phyloP scores from a whole-genome alignment of 2,888 invertebrate genomes.

The Saturnia pavonia region DNA sequence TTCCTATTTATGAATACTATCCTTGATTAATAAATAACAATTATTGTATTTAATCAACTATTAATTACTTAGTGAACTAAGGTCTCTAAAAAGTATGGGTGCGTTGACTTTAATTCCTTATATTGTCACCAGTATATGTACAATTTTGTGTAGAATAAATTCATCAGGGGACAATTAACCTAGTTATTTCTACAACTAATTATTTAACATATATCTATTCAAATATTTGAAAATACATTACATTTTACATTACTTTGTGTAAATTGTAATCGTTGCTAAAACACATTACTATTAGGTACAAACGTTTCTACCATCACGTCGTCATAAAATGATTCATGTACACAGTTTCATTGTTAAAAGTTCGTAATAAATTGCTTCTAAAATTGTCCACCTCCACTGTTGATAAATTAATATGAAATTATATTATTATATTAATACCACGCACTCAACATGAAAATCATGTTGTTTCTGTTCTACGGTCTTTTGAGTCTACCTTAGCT shows the following conservation, averaged over 20 bases:
- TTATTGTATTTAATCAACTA: not conserved
- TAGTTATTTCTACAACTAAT: not conserved
- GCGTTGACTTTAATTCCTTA: not conserved
- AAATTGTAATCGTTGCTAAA: too few species aligned
- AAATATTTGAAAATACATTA: not conserved
- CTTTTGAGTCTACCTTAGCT: too few species aligned
- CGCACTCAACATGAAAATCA: not conserved
- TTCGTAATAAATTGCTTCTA: too few species aligned
- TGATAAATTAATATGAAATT: too few species aligned
- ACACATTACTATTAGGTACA: not conserved
- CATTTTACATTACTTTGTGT: not conserved
- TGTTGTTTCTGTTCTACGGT: not conserved
- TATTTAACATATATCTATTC: not conserved
- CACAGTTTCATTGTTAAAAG: too few species aligned
- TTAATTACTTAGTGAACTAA: not conserved
- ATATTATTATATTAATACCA: too few species aligned
- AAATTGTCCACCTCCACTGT: too few species aligned
- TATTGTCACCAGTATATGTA: not conserved
- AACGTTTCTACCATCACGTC: not conserved
- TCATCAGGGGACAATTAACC: not conserved
- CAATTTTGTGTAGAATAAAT: not conserved
- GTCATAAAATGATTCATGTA: too few species aligned
- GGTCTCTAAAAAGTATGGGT: not conserved
- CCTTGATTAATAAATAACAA: conserved; percentile 11
- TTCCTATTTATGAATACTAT: conserved; percentile 12